A percentile compares a stretch with the other conserved stretches of the same genome.
phyloP scores from a whole-genome alignment of 1,140 invertebrate species.

The Neuroterus valhalla region DNA sequence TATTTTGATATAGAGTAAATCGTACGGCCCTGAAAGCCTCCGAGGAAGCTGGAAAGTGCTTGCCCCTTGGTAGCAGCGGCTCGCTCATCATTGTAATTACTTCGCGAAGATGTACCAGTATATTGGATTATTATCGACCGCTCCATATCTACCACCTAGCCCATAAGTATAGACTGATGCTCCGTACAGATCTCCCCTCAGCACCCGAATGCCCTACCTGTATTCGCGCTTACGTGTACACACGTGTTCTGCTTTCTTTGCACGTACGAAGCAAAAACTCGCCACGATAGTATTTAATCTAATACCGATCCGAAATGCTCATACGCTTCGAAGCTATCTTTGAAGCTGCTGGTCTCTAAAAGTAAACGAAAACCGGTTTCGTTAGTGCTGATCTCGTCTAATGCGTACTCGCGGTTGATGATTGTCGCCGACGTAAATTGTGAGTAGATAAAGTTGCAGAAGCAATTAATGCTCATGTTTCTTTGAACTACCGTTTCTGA shows the following conservation, averaged over 20 bases:
- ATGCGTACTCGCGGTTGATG: conserved; percentile 9
- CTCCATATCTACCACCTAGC: conserved; percentile 70
- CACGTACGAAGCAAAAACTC: conserved; percentile 15
- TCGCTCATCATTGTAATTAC: conserved; percentile 74
- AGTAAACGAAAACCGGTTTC: conserved; percentile 34
- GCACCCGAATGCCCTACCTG: neutral
- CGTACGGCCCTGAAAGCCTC: conserved; percentile 45
- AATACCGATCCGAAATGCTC: conserved; percentile 18
- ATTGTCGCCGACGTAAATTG: conserved; percentile 5
- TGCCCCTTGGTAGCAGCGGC: conserved; percentile 63
- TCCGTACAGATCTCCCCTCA: conserved; percentile 6
- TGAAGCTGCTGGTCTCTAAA: conserved; percentile 39
- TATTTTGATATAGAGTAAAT: neutral
- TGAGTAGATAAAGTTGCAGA: neutral
- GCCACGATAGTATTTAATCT: conserved; percentile 21
- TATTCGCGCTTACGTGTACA: too few relatives aligned
- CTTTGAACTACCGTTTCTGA: neutral
- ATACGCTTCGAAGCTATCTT: conserved; percentile 27
- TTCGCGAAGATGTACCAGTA: conserved; percentile 71
- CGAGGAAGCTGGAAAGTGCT: conserved; percentile 52
- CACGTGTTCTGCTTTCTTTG: conserved; percentile 2
- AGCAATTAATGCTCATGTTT: neutral
- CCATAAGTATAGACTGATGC: conserved; percentile 66
- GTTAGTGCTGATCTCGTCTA: conserved; percentile 16
- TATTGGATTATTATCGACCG: conserved; percentile 73